These are phyloP conservation scores for Amblyornis subalaris DNA, from an alignment of 2,113 vertebrate genomes.

Conservation along the genomic window DNA sequence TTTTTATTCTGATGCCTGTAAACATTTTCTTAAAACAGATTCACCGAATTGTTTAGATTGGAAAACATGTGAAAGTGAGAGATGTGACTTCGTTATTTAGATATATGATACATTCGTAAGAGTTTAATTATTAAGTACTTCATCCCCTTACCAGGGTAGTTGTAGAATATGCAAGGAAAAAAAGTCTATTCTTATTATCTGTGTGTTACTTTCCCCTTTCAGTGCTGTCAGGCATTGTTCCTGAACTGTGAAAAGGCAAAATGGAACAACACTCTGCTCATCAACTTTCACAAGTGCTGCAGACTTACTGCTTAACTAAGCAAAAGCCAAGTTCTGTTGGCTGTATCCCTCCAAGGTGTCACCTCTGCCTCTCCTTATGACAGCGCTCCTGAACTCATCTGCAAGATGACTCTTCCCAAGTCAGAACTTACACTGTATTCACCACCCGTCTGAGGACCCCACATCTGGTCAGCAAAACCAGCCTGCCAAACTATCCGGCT, in stretches of 20 bases:
- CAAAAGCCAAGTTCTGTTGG: not conserved
- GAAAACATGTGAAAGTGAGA: not conserved
- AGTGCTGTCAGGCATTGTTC: not conserved
- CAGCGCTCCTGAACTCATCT: not conserved
- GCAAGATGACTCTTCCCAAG: not conserved
- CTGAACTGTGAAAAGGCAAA: not conserved
- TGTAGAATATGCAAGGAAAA: not conserved
- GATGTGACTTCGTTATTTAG: not conserved
- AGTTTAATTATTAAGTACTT: not conserved
- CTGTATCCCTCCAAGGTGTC: not conserved
- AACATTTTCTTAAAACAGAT: not conserved
- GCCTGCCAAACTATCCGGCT: accelerated
- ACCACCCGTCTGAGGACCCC: not conserved
- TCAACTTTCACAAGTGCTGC: not conserved
- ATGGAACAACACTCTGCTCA: not conserved
- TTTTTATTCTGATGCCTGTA: not conserved
- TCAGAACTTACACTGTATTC: accelerated
- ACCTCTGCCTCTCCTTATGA: not conserved
- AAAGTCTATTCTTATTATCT: not conserved
- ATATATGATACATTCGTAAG: not conserved
- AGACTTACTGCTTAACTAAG: not conserved
- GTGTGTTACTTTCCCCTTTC: not conserved
- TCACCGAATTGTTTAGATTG: not conserved
- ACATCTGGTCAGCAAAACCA: not conserved
- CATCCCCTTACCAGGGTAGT: not conserved